Base-by-base conservation (phyloP, 2,113 vertebrate species). In the Anarhynchus alexandrinus region DNA sequence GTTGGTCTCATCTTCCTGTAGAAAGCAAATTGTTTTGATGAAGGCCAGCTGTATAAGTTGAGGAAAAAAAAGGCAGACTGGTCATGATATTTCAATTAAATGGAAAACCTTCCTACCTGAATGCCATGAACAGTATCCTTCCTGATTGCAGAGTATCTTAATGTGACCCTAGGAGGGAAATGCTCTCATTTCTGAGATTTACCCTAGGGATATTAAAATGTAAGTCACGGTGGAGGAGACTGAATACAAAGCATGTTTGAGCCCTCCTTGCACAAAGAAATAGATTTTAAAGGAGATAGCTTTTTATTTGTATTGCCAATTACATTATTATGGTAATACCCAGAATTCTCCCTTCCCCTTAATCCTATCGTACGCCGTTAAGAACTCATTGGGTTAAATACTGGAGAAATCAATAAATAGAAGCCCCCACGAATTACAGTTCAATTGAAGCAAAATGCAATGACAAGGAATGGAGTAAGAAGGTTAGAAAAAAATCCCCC, bases 21-120 rank as follows among this genome's bases (percentile, higher is more conserved):
- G 70, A 83, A 94, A 90, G 73, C 4, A 94, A 96, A 94, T 93
- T 94, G 34, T 79, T 93, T 92, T 97, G 93, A 97, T 96, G 95
- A 96, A 95, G 42, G 58, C 54, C 85, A 67, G 69, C 82, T 89
- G 27, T 27, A 47, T 34, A 52, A 73, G 27, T 52, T 79, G 83
- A 77, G 76, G 42, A 4, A 59, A 80, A 76, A 76, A 86, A 90
- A 84, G 19, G n/a, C 47, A 71, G 55, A n/a, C 45, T 66, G 45
- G 55, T 73, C 74, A 42, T 51, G 64, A 74, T 79, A 62, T 27
- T 82, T 88, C 86, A 94, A 58, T 88, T 91, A 88, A 88, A 86
- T 52, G 71, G 52, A 95, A 94, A 94, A 83, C 23, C 12, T 5
- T 70, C 38, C 77, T 62, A 51, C 72, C 66, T 32, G 59, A 93